These are phyloP conservation scores for Choloepus hoffmanni DNA, from an alignment of 2,113 vertebrate genomes.

Conservation along the genomic window DNA sequence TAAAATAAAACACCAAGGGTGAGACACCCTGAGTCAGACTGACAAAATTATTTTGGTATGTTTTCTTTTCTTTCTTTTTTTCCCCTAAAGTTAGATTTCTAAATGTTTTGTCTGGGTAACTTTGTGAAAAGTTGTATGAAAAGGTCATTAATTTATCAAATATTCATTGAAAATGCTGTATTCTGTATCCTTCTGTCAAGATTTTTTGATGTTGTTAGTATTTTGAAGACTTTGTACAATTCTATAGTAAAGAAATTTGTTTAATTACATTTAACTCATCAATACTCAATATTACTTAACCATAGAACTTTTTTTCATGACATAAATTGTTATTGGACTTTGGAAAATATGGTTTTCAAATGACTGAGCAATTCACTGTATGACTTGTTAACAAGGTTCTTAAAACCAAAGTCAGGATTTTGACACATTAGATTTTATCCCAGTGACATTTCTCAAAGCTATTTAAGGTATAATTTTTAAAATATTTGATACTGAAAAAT, in stretches of 20 bases:
- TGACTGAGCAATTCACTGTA: background rate
- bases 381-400: background rate
- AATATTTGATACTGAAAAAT: background rate
- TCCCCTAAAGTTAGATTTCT: background rate
- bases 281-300: background rate
- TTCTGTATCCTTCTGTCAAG: background rate
- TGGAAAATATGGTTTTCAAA: background rate
- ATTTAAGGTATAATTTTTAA: background rate
- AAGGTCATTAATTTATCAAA: background rate
- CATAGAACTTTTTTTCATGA: background rate
- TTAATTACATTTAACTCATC: background rate
- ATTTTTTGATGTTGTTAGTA: background rate
- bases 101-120: background rate
- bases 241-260: background rate
- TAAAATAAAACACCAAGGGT: background rate
- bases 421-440: background rate
- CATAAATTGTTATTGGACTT: background rate
- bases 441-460: background rate
- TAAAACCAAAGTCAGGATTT: background rate
- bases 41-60: background rate
- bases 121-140: background rate
- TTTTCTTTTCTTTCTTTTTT: background rate
- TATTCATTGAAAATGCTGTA: background rate
- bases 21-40: background rate
- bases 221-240: background rate